Evolutionary conservation across 2,797 vertebrate species (phyloP).

Genomic region (Acanthornis magna): DNA sequence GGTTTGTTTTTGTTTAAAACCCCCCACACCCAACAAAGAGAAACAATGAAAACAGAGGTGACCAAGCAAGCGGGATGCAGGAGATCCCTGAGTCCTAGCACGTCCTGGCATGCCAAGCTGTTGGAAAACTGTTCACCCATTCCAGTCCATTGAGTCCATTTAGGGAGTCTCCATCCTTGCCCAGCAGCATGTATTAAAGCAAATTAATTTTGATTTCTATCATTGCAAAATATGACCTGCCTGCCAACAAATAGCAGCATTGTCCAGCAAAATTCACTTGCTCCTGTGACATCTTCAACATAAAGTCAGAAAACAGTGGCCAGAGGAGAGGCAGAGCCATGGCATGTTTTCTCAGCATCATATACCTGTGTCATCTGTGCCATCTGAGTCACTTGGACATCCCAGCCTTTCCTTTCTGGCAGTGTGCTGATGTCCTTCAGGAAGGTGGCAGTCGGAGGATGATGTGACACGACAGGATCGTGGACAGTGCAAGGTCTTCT

Average conservation of each 20-base stretch:
- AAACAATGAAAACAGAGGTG: background rate
- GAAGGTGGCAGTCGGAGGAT: background rate
- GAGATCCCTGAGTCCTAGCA: background rate
- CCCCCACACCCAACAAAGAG: background rate
- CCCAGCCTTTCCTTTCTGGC: background rate
- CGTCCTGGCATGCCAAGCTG: background rate
- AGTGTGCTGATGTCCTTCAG: background rate
- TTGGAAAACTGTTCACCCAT: background rate
- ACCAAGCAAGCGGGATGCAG: background rate
- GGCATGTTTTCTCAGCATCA: background rate
- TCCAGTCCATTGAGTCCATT: background rate
- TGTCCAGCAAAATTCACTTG: background rate
- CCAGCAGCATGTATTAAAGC: background rate
- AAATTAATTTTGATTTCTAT: background rate
- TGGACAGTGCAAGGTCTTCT: background rate
- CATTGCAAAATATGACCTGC: background rate
- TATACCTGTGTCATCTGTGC: background rate
- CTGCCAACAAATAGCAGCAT: background rate
- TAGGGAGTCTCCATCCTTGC: fast-evolving
- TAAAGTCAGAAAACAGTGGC: background rate
- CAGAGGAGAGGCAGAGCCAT: background rate
- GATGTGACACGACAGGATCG: background rate
- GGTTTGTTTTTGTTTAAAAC: background rate
- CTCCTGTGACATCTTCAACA: background rate
- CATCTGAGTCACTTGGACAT: background rate